A percentile compares a stretch with the other conserved stretches of the same genome.
Conservation (phyloP, 2,888 invertebrate genomes). For the Leptinotarsa haldemani region DNA sequence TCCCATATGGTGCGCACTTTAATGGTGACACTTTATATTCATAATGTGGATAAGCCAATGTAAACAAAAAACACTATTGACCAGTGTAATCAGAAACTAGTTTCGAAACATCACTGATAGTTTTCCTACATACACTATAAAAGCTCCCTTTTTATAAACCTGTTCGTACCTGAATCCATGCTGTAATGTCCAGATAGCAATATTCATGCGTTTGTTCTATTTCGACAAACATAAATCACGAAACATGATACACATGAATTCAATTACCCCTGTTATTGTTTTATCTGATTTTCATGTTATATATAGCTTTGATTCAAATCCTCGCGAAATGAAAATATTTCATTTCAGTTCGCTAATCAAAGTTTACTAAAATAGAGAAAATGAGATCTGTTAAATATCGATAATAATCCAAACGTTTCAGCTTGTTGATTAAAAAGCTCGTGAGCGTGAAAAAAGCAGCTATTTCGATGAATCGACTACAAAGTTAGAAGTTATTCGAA, state of each 20-base stretch:
- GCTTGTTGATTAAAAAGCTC: too few relatives aligned
- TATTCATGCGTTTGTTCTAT: slow-evolving; percentile 5
- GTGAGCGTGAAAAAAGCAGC: too few relatives aligned
- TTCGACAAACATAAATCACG: slow-evolving; percentile 18
- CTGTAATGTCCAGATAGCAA: background rate
- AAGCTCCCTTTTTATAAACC: too few relatives aligned
- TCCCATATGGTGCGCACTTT: too few relatives aligned
- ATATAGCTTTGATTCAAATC: slow-evolving; percentile 1
- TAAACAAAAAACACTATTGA: too few relatives aligned
- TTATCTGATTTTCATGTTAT: slow-evolving; percentile 16
- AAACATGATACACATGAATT: slow-evolving; percentile 26
- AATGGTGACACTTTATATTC: too few relatives aligned
- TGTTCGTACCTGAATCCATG: background rate
- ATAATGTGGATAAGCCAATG: too few relatives aligned
- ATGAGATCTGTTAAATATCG: background rate
- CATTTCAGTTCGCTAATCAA: slow-evolving; percentile 1
- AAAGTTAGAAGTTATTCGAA: too few relatives aligned
- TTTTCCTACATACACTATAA: too few relatives aligned
- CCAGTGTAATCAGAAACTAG: too few relatives aligned
- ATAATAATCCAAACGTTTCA: background rate
- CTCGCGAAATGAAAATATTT: slow-evolving; percentile 4
- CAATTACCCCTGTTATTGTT: slow-evolving; percentile 23
- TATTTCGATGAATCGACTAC: too few relatives aligned
- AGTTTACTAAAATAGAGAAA: background rate
- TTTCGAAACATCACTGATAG: too few relatives aligned